Percentiles rank a stretch among this genome's conserved stretches.
These are phyloP conservation scores for Microcebus jonahi DNA, from an alignment of 2,113 vertebrate genomes.

Conservation along the genomic window DNA sequence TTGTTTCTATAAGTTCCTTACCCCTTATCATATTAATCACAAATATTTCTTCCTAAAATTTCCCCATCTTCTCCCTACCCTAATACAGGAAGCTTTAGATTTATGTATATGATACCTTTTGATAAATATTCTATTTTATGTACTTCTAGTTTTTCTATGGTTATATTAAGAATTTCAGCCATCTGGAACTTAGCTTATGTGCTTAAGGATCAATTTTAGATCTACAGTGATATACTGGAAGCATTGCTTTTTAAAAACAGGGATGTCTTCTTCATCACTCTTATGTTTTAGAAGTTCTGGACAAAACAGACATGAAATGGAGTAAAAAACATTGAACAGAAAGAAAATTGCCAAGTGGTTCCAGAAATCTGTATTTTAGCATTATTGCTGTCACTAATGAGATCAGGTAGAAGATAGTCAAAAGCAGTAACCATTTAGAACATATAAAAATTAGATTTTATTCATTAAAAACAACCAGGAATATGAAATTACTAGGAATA, in stretches of 20 bases:
- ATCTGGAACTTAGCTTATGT: slow-evolving; percentile 66
- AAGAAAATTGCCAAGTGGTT: neutral
- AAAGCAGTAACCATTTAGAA: neutral
- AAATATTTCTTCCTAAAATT: neutral
- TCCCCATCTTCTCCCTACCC: neutral
- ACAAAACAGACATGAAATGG: neutral
- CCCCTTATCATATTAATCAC: neutral
- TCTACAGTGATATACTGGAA: neutral
- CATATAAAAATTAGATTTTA: neutral
- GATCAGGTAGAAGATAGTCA: neutral
- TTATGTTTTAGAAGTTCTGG: slow-evolving; percentile 6
- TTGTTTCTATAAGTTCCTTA: neutral
- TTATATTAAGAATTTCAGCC: slow-evolving; percentile 56
- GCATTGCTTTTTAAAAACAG: slow-evolving; percentile 7
- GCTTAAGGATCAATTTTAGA: slow-evolving; percentile 55
- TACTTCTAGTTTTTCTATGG: slow-evolving; percentile 41
- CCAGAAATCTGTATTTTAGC: slow-evolving; percentile 1
- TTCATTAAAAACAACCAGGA: neutral
- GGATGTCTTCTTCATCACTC: neutral
- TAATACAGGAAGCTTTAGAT: neutral
- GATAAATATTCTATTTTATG: slow-evolving; percentile 38
- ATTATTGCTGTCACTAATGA: neutral
- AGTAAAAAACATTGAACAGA: neutral
- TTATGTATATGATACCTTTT: slow-evolving; percentile 15
- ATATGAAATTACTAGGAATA: slow-evolving; percentile 7